Conservation (phyloP, 2,797 vertebrate species). For the Myotis vivesi region DNA sequence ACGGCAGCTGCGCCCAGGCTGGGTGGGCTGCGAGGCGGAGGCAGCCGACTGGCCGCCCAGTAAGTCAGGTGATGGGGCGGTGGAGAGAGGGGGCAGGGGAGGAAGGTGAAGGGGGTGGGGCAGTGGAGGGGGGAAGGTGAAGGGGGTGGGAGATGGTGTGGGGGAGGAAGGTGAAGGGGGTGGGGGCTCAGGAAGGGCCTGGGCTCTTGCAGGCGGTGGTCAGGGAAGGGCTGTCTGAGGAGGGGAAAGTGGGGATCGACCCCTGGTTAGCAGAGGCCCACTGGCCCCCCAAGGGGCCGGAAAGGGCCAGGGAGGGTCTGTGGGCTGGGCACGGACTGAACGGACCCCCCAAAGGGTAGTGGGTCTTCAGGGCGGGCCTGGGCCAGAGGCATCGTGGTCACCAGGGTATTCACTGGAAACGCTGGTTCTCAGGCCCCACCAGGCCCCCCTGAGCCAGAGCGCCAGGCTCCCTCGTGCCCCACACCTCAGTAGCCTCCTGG, state of each 20-base stretch:
- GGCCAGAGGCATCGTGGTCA: not conserved
- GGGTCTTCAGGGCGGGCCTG: not conserved
- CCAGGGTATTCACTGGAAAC: not conserved
- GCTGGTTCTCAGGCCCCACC: not conserved
- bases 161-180: too few relatives aligned
- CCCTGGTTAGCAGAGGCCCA: not conserved
- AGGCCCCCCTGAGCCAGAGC: not conserved
- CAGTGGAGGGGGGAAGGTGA: too few relatives aligned
- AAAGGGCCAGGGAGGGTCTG: not conserved
- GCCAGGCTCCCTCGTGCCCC: too few relatives aligned
- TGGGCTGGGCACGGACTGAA: not conserved
- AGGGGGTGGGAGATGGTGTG: too few relatives aligned
- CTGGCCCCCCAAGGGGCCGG: not conserved
- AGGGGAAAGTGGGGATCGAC: not conserved
- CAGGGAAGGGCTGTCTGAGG: not conserved
- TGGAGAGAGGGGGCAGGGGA: too few relatives aligned
- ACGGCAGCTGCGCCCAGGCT: not conserved
- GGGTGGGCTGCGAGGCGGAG: accelerated
- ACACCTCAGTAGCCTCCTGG: not conserved
- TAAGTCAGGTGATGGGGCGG: not conserved
- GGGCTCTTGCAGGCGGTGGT: not conserved
- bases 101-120: too few relatives aligned
- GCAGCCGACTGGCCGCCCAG: accelerated
- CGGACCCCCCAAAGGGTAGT: not conserved
- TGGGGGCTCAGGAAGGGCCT: too few relatives aligned